These are phyloP conservation scores for Metalampra italica DNA, from an alignment of 2,888 invertebrate genomes.

Conservation along the genomic window DNA sequence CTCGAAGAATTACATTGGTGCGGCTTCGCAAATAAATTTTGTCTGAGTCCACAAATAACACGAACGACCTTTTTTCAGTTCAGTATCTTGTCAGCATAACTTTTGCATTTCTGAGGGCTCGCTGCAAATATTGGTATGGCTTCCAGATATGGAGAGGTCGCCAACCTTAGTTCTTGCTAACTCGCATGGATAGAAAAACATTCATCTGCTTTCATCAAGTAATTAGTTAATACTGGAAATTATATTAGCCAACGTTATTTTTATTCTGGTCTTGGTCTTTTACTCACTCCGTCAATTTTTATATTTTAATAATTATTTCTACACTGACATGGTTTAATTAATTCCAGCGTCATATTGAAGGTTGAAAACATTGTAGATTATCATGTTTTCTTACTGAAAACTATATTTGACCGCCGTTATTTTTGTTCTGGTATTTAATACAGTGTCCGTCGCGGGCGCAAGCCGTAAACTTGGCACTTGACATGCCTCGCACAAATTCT, in stretches of 20 bases:
- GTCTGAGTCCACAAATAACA: conserved; percentile 13
- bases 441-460: conserved; percentile 24
- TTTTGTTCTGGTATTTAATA: conserved; percentile 41
- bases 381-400: conserved; percentile 23
- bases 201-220: neutral
- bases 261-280: too few relatives aligned
- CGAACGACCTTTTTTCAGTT: conserved; percentile 16
- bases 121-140: conserved; percentile 34
- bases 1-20: conserved; percentile 20
- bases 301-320: too few relatives aligned
- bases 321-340: too few relatives aligned
- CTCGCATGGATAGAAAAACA: neutral
- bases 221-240: too few relatives aligned
- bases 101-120: conserved; percentile 28
- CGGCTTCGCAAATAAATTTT: conserved; percentile 27
- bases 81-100: conserved; percentile 26
- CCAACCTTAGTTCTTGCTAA: neutral
- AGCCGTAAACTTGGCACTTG: conserved; percentile 66
- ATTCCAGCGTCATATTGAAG: neutral
- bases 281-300: too few relatives aligned
- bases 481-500: conserved; percentile 32
- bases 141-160: conserved; percentile 17
- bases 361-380: neutral
- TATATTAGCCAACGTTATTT: too few relatives aligned
- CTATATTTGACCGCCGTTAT: conserved; percentile 57